Percentiles rank a stretch among this genome's conserved stretches.
These are phyloP conservation scores for Drosophila bifasciata DNA, from an alignment of 1,140 invertebrate genomes.

Conservation along the genomic window DNA sequence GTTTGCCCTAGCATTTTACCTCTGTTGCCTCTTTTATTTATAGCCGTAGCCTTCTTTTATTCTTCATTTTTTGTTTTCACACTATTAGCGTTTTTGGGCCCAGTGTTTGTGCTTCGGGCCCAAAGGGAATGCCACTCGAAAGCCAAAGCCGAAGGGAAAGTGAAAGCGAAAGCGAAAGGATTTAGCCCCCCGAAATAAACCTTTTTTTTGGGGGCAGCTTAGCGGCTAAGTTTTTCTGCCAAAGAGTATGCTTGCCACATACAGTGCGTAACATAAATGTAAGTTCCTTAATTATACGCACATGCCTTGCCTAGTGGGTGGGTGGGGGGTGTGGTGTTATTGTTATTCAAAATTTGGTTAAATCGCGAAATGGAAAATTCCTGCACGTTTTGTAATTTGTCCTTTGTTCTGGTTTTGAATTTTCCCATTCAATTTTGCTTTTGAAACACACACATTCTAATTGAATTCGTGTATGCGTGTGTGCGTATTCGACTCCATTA, in stretches of 20 bases:
- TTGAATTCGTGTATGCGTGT: too few species aligned
- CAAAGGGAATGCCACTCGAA: slow-evolving; percentile 62
- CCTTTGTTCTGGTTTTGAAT: neutral
- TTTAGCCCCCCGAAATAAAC: slow-evolving; percentile 36
- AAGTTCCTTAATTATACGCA: too few species aligned
- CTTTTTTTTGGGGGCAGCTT: slow-evolving; percentile 45
- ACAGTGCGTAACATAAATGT: too few species aligned
- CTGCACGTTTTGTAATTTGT: neutral
- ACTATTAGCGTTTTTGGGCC: slow-evolving; percentile 57
- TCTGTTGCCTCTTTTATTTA: neutral
- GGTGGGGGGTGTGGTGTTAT: too few species aligned
- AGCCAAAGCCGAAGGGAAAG: too few species aligned
- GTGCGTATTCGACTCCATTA: too few species aligned
- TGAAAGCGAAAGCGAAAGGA: slow-evolving; percentile 55
- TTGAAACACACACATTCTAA: too few species aligned
- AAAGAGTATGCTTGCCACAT: too few species aligned
- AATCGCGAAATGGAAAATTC: too few species aligned
- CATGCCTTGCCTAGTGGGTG: too few species aligned
- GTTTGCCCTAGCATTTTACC: slow-evolving; percentile 67
- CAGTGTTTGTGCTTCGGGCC: slow-evolving; percentile 56
- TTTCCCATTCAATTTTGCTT: neutral
- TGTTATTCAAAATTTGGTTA: too few species aligned
- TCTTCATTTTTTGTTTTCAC: slow-evolving; percentile 59
- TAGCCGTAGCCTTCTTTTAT: neutral
- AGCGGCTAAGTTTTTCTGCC: neutral